phyloP scores from a whole-genome alignment of 2,888 invertebrate genomes.

The Drosophila parthenogenetica region DNA sequence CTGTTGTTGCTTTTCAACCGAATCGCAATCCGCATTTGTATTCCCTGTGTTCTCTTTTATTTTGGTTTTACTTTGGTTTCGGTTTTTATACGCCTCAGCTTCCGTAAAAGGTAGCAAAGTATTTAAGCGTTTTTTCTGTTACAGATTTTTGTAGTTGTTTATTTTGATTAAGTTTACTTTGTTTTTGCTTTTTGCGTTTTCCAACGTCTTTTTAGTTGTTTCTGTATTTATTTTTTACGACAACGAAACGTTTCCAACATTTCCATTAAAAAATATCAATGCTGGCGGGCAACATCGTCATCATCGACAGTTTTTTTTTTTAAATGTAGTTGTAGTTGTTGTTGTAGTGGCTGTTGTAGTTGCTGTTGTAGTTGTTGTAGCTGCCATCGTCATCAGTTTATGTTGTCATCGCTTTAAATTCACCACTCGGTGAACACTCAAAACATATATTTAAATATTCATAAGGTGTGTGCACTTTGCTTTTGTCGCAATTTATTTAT shows the following conservation, averaged over 20 bases:
- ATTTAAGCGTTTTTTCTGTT: slow-evolving; percentile 72
- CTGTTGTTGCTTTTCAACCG: slow-evolving; percentile 28
- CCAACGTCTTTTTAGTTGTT: slow-evolving; percentile 24
- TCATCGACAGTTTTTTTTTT: slow-evolving; percentile 45
- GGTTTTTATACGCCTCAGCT: slow-evolving; percentile 63
- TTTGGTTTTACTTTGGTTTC: slow-evolving; percentile 11
- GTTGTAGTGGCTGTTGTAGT: slow-evolving; percentile 4
- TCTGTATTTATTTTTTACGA: slow-evolving; percentile 26
- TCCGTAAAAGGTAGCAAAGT: slow-evolving; percentile 77
- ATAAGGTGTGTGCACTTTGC: slow-evolving; percentile 78
- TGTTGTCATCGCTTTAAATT: slow-evolving; percentile 79
- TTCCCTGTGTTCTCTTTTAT: slow-evolving; percentile 46
- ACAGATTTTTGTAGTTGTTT: slow-evolving; percentile 61
- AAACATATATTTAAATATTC: slow-evolving; percentile 72
- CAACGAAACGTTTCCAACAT: slow-evolving; percentile 69
- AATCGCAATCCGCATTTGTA: slow-evolving; percentile 51
- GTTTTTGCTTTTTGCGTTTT: slow-evolving; percentile 13
- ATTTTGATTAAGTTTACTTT: slow-evolving; percentile 28
- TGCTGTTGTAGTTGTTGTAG: slow-evolving; percentile 34
- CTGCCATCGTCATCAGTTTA: slow-evolving; percentile 76
- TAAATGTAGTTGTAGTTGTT: slow-evolving; percentile 12
- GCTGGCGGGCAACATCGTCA: slow-evolving; percentile 62
- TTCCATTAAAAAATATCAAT: slow-evolving; percentile 78
- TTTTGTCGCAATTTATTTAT: slow-evolving; percentile 73
- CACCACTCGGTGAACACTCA: slow-evolving; percentile 50